These are phyloP conservation scores for Leptinotarsa haldemani DNA, from an alignment of 2,888 invertebrate genomes.

Conservation along the genomic window DNA sequence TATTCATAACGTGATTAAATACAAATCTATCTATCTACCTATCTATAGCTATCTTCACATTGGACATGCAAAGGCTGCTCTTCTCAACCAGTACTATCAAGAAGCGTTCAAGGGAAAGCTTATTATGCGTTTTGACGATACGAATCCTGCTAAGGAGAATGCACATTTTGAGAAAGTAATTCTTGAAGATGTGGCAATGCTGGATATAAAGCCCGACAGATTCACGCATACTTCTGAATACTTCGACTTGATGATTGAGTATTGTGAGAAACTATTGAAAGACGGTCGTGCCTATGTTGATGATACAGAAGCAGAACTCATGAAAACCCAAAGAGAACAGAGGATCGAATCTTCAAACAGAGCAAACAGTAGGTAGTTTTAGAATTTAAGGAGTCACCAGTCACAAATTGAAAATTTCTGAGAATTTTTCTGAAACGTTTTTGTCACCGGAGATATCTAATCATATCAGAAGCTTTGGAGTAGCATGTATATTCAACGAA, in stretches of 20 bases:
- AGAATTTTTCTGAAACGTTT: no score
- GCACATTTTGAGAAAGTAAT: constrained; percentile 98
- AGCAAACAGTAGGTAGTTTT: constrained; percentile 77
- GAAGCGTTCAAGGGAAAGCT: constrained; percentile 91
- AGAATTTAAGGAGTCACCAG: not conserved
- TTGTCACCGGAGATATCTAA: no score
- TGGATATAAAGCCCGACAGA: constrained; percentile 91
- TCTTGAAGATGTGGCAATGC: constrained; percentile 89
- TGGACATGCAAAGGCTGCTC: constrained; percentile 98
- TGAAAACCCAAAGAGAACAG: constrained; percentile 96
- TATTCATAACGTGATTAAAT: no score
- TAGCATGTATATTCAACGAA: no score
- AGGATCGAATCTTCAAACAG: constrained; percentile 86
- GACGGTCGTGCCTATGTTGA: constrained; percentile 96
- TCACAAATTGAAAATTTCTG: not conserved
- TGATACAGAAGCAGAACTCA: constrained; percentile 92
- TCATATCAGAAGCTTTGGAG: no score
- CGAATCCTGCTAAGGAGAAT: constrained; percentile 98
- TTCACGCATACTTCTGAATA: constrained; percentile 97
- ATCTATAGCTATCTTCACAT: constrained; percentile 90
- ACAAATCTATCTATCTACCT: no score
- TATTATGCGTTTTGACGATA: constrained; percentile 99
- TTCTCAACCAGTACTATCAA: constrained; percentile 98
- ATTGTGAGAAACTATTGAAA: constrained; percentile 88
- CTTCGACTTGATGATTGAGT: constrained; percentile 90